Evolutionary conservation across 2,888 invertebrate genomes (phyloP).

Genomic region (Eupithecia centaureata): DNA sequence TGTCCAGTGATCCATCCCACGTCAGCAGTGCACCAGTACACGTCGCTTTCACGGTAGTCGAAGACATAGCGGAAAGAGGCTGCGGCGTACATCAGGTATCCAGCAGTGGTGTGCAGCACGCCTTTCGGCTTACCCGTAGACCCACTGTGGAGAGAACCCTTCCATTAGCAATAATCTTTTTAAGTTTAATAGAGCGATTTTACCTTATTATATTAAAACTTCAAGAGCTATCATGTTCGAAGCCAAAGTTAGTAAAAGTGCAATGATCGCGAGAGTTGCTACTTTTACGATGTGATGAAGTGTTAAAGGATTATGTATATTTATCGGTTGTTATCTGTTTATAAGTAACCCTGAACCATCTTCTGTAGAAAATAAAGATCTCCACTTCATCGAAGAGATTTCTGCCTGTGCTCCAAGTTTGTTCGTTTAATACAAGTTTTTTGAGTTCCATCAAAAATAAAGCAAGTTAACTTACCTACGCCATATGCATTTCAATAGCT

Average conservation of each 20-base stretch:
- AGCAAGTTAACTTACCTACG: conserved; percentile 8
- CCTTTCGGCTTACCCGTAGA: conserved; percentile 99
- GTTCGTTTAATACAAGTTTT: not conserved
- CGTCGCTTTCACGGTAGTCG: conserved; percentile 92
- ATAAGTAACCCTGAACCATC: not conserved
- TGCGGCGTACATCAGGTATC: conserved; percentile 96
- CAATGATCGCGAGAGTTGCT: not conserved
- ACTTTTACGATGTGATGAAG: not conserved
- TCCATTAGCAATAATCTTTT: conserved; percentile 45
- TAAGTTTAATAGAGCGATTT: not conserved
- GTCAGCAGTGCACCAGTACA: conserved; percentile 98
- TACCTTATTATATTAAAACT: not conserved
- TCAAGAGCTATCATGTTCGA: conserved; percentile 1
- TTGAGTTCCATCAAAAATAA: not conserved
- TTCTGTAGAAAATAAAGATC: not conserved
- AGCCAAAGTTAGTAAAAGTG: conserved; percentile 1
- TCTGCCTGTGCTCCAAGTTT: not conserved
- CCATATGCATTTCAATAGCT: conserved; percentile 10
- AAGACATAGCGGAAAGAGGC: conserved; percentile 98
- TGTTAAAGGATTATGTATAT: not conserved
- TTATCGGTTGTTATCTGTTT: not conserved
- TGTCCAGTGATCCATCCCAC: conserved; percentile 99
- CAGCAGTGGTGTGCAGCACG: conserved; percentile 97
- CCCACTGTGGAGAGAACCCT: conserved; percentile 81
- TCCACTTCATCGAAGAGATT: not conserved